Percentiles rank a stretch among this genome's conserved stretches.
Evolutionary conservation across 2,113 vertebrate species (phyloP).

Genomic region (Xenopus borealis): DNA sequence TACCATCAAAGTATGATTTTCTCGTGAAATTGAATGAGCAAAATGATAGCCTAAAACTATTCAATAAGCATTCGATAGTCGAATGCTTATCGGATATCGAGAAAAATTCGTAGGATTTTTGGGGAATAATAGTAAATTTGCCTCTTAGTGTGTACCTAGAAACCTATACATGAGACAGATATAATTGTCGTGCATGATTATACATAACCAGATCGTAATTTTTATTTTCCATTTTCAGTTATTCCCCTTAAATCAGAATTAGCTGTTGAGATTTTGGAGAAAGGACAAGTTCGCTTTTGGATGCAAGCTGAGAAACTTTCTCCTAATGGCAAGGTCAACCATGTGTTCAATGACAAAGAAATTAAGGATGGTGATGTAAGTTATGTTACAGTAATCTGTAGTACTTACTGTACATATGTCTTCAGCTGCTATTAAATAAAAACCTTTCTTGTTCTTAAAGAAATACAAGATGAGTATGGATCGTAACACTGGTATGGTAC

Average conservation of each 20-base stretch:
- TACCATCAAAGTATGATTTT: no score
- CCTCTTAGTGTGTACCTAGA: no score
- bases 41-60: no score
- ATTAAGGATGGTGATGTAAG: conserved; percentile 87
- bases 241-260: conserved; percentile 86
- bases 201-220: no score
- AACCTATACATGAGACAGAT: no score
- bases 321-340: conserved; percentile 81
- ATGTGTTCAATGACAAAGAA: conserved; percentile 89
- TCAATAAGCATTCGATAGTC: no score
- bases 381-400: neutral
- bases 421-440: neutral
- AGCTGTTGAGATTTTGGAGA: conserved; percentile 92
- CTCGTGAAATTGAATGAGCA: no score
- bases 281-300: conserved; percentile 95
- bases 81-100: no score
- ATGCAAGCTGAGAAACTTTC: conserved; percentile 91
- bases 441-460: conserved; percentile 57
- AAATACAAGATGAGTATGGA: conserved; percentile 98
- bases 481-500: conserved; percentile 85
- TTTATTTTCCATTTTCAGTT: conserved; percentile 60
- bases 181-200: no score
- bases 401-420: no score
- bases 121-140: no score
- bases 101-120: no score